phyloP scores from a whole-genome alignment of 2,113 vertebrate species.

The Oplegnathus fasciatus region DNA sequence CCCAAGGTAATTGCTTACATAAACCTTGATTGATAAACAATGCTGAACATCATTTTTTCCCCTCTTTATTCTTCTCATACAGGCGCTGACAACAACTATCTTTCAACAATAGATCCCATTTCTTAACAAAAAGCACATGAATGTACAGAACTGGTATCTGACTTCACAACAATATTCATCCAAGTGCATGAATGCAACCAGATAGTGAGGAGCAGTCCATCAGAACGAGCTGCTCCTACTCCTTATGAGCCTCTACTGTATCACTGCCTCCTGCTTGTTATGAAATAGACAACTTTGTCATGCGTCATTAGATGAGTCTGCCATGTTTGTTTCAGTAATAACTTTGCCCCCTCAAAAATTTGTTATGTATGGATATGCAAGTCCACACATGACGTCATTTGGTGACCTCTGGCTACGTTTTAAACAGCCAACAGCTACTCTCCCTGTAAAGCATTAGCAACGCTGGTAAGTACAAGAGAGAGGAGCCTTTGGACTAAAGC shows the following conservation, averaged over 20 bases:
- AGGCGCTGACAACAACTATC: no score
- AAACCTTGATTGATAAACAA: no score
- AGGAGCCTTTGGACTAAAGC: not conserved
- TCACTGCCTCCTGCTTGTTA: no score
- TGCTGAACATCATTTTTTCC: no score
- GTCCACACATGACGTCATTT: not conserved
- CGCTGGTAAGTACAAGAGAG: not conserved
- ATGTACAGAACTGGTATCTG: not conserved
- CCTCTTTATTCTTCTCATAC: no score
- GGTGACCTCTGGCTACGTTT: not conserved
- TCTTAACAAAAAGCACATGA: not conserved
- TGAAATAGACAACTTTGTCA: no score
- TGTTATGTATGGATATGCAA: not conserved
- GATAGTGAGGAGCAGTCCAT: not conserved
- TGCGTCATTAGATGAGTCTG: no score
- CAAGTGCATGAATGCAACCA: not conserved
- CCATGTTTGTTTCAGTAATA: no score
- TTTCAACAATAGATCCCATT: not conserved
- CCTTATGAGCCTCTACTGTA: no score
- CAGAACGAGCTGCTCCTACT: not conserved
- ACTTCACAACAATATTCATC: not conserved
- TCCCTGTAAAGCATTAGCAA: not conserved
- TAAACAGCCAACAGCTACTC: not conserved
- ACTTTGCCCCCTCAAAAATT: not conserved
- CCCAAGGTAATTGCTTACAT: no score